Evolutionary conservation across 2,888 invertebrate species (phyloP), one percentile per base, ranked within the genome.

Genomic region (Melanostoma mellinum): DNA sequence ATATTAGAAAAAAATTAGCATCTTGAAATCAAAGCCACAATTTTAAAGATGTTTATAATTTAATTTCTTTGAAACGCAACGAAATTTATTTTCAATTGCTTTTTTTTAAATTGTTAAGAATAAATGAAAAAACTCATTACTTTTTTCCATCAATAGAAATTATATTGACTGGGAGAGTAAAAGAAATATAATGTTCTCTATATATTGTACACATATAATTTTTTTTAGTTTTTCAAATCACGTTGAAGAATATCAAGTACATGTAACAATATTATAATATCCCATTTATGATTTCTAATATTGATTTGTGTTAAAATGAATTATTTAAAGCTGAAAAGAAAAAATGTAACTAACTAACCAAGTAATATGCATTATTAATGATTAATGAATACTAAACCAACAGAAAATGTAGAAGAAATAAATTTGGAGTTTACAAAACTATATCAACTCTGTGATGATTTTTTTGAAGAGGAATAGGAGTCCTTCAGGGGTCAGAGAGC

Each of bases 381-480:
- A 20, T 20, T 20, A 42, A 72, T 58, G 63, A 61, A 9, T 4
- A 58, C 42, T 71, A 38, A 65, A 38, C 42, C 4, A 9, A 67
- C 44, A 72, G 56, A 56, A 4, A 52, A 55, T 44, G 75, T 81
- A 81, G 80, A 78, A 55, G 48, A 72, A 82, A 77, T 68, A 77
- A 78, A 82, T 69, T 82, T 73, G 53, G 78, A 82, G 69, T 78
- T 78, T 78, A 72, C 71, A 71, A 81, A 81, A 76, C 44, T 58
- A 6, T 6, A 20, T 55, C 20, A 20, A 20, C 20, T 20, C 20
- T 40, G 40, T 46, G 10, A 10, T 32, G 5, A 5, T 30, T n/a
- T 3, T 50, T 40, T 58, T 4, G 42, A 6, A 42, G 20, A 1
- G 20, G 20, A 20, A 20, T 20, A 20, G 20, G 1, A 20, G 20